These are phyloP conservation scores for Agonopterix arenella DNA, from an alignment of 2,888 invertebrate genomes.

Conservation along the genomic window DNA sequence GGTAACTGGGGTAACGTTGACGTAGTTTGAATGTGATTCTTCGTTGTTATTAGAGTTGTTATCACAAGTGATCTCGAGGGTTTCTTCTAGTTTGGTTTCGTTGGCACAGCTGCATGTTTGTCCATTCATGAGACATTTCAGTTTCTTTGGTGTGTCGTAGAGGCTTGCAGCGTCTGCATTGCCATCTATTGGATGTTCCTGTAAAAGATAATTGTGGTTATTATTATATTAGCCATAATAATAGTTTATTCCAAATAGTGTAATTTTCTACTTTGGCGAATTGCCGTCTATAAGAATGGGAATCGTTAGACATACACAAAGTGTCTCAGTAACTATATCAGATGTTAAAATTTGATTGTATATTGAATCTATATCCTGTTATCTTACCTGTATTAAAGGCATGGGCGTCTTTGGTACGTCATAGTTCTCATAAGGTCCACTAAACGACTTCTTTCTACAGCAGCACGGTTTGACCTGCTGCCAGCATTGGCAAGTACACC, in stretches of 20 bases:
- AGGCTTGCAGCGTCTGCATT: constrained; percentile 63
- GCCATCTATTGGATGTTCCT: constrained; percentile 65
- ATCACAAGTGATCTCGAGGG: constrained; percentile 26
- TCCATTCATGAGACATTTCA: constrained; percentile 80
- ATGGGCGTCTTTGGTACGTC: constrained; percentile 85
- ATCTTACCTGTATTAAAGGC: constrained; percentile 66
- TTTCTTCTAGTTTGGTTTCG: constrained; percentile 73
- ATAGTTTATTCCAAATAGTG: background rate
- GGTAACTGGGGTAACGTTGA: constrained; percentile 61
- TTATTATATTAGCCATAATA: background rate
- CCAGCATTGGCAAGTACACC: constrained; percentile 57
- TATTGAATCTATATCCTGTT: background rate
- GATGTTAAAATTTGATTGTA: too few species aligned
- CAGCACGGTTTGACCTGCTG: constrained; percentile 55
- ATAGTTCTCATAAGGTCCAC: constrained; percentile 86
- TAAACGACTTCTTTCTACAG: constrained; percentile 58
- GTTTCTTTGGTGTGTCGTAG: constrained; percentile 86
- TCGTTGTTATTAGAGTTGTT: constrained; percentile 36
- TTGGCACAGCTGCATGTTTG: constrained; percentile 77
- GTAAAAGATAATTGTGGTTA: constrained; percentile 18
- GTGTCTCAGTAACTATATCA: too few species aligned
- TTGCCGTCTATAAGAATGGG: background rate
- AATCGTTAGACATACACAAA: too few species aligned
- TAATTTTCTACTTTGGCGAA: background rate
- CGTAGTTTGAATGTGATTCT: constrained; percentile 66